A percentile compares a stretch with the other conserved stretches of the same genome.
Evolutionary conservation across 2,888 invertebrate species (phyloP).

Genomic region (Poecilobothrus nobilitatus): DNA sequence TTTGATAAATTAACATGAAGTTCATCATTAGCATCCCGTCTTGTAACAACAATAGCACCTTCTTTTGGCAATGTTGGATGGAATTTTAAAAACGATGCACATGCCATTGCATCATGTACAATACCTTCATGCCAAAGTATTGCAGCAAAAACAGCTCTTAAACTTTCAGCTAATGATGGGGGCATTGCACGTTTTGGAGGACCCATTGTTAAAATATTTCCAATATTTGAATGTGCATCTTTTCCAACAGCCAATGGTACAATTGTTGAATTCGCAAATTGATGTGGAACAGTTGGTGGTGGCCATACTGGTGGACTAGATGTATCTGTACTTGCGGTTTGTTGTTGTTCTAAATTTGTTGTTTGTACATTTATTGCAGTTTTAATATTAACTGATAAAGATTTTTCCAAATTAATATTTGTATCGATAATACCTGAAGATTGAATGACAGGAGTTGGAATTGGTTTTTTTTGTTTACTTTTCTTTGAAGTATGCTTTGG

Average conservation of each 20-base stretch:
- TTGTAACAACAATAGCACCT: slow-evolving; percentile 65
- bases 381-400: slow-evolving; percentile 31
- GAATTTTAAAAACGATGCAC: slow-evolving; percentile 92
- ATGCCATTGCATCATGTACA: slow-evolving; percentile 96
- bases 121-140: slow-evolving; percentile 95
- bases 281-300: slow-evolving; percentile 17
- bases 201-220: slow-evolving; percentile 28
- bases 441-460: slow-evolving; percentile 19
- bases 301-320: slow-evolving; percentile 33
- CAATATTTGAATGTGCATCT: background rate
- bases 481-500: slow-evolving; percentile 37
- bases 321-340: slow-evolving; percentile 32
- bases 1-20: slow-evolving; percentile 35
- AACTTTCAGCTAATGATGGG: slow-evolving; percentile 83
- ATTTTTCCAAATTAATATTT: background rate
- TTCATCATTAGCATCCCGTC: slow-evolving; percentile 42
- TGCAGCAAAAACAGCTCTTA: slow-evolving; percentile 92
- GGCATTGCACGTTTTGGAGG: slow-evolving; percentile 74
- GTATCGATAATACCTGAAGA: background rate
- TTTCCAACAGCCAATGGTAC: background rate
- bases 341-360: slow-evolving; percentile 18
- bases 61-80: slow-evolving; percentile 78
- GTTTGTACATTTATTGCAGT: slow-evolving; percentile 27
- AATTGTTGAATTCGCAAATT: slow-evolving; percentile 15
- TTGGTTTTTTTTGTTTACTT: slow-evolving; percentile 23